A percentile compares a stretch with the other conserved stretches of the same genome.
Conservation (phyloP, 2,113 vertebrate genomes). For the Cygnus atratus region DNA sequence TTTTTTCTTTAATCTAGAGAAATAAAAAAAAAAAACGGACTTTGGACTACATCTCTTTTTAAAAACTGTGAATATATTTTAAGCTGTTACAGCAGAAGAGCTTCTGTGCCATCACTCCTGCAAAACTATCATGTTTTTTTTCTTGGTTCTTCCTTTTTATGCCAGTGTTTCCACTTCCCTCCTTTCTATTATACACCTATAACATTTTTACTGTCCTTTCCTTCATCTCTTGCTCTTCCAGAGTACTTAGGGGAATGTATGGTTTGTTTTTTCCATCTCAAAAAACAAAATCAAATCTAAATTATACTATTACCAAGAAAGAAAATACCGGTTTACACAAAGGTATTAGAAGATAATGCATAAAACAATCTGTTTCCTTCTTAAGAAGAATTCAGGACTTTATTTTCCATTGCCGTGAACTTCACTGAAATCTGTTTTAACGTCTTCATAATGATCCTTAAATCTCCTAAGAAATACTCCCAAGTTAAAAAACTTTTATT, state of each 20-base stretch:
- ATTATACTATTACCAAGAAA: background rate
- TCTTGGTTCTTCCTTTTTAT: background rate
- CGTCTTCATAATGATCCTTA: background rate
- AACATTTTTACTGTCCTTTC: background rate
- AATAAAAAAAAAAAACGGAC: background rate
- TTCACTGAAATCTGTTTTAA: background rate
- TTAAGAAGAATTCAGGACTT: background rate
- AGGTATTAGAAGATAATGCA: background rate
- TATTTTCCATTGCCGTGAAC: background rate
- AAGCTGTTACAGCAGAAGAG: background rate
- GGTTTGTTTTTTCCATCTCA: background rate
- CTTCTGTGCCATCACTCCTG: background rate
- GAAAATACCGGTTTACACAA: background rate
- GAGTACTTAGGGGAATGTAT: background rate
- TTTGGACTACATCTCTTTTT: background rate
- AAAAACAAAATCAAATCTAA: background rate
- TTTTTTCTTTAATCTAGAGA: no score
- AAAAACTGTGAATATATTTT: background rate
- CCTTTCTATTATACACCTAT: background rate
- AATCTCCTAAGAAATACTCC: background rate
- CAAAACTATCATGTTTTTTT: no score
- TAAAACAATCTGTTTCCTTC: background rate
- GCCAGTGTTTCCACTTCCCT: background rate
- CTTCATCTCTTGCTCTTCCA: background rate
- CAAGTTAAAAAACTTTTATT: background rate